phyloP scores from a whole-genome alignment of 2,113 vertebrate species.

The Microcebus griseorufus region DNA sequence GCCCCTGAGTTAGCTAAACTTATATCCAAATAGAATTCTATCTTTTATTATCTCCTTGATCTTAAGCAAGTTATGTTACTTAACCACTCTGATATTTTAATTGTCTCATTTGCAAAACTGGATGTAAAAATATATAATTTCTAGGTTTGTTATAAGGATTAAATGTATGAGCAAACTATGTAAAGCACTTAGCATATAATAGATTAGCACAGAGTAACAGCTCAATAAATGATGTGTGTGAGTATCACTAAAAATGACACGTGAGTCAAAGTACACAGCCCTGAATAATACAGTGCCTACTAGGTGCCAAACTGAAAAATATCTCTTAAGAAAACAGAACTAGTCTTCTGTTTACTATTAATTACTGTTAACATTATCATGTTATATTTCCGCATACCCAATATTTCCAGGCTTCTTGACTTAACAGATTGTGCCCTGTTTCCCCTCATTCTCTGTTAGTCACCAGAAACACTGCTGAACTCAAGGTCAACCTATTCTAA shows the following conservation, averaged over 20 bases:
- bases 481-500: neutral
- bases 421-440: neutral
- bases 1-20: neutral
- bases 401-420: neutral
- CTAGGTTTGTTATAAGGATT: neutral
- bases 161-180: neutral
- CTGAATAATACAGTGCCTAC: neutral
- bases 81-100: slow-evolving; percentile 30
- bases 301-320: neutral
- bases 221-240: neutral
- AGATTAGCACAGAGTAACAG: neutral
- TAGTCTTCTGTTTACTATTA: neutral
- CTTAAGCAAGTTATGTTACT: neutral
- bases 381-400: neutral
- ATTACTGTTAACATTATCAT: neutral
- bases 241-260: neutral
- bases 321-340: neutral
- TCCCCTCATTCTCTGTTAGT: slow-evolving; percentile 3
- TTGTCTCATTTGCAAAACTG: slow-evolving; percentile 1
- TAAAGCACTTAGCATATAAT: neutral
- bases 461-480: neutral
- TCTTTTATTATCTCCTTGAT: neutral
- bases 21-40: neutral
- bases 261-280: neutral
- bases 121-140: neutral